Conservation (phyloP, 2,888 invertebrate species). For the Luperina testacea region DNA sequence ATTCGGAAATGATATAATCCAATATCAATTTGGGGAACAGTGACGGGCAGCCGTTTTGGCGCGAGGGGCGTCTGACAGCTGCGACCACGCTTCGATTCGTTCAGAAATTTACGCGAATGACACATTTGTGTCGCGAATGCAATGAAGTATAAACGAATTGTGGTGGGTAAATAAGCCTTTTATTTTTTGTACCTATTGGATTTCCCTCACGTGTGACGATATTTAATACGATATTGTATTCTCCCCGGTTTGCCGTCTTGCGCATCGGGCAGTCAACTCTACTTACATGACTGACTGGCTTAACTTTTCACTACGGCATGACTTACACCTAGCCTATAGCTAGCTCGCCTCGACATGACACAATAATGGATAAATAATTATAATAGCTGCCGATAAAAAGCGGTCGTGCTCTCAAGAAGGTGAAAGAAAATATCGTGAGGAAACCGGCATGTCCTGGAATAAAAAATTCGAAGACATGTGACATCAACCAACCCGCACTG, state of each 20-base stretch:
- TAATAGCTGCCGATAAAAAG: too few relatives aligned
- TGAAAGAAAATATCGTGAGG: too few relatives aligned
- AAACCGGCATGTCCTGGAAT: too few relatives aligned
- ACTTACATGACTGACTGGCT: too few relatives aligned
- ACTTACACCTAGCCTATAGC: background rate
- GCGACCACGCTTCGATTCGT: slow-evolving; percentile 63
- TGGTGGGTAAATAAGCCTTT: slow-evolving; percentile 20
- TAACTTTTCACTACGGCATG: background rate
- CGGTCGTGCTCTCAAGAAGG: too few relatives aligned
- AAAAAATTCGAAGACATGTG: too few relatives aligned
- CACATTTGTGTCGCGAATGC: slow-evolving; percentile 45
- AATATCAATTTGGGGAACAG: slow-evolving; percentile 50
- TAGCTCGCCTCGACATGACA: background rate
- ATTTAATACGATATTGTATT: background rate
- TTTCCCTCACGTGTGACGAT: background rate
- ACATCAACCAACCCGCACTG: background rate
- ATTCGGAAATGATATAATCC: slow-evolving; percentile 38
- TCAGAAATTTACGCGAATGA: slow-evolving; percentile 59
- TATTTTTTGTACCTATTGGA: slow-evolving; percentile 8
- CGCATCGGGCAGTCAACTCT: background rate
- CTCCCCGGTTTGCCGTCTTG: background rate
- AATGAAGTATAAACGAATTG: slow-evolving; percentile 32
- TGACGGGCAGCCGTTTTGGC: slow-evolving; percentile 55
- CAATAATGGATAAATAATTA: too few relatives aligned
- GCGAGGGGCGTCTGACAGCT: slow-evolving; percentile 55